These are phyloP conservation scores for Odontomachus brunneus DNA, from an alignment of 1,140 invertebrate species.

Conservation along the genomic window DNA sequence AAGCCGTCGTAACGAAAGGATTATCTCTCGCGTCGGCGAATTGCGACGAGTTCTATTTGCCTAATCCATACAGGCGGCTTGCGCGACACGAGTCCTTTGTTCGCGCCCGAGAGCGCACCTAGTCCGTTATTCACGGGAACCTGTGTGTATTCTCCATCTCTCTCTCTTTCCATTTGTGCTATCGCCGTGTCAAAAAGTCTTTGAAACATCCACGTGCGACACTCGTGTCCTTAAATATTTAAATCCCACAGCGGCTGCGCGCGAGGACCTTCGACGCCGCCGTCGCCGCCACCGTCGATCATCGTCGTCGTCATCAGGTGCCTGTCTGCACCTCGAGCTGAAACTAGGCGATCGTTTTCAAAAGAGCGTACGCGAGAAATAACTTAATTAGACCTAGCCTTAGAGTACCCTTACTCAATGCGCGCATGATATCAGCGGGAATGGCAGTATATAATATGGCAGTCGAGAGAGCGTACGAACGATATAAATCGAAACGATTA, in stretches of 20 bases:
- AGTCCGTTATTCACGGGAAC: background rate
- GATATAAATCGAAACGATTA: no score
- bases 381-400: conserved; percentile 43
- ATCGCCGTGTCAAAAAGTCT: conserved; percentile 17
- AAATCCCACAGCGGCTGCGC: conserved; percentile 13
- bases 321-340: conserved; percentile 1
- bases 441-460: conserved; percentile 48
- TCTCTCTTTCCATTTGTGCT: conserved; percentile 10
- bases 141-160: background rate
- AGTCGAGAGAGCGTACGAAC: conserved; percentile 4
- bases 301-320: no score
- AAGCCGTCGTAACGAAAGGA: conserved; percentile 37
- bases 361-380: conserved; percentile 3
- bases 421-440: conserved; percentile 11
- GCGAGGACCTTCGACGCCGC: background rate
- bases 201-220: conserved; percentile 11
- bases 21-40: conserved; percentile 23
- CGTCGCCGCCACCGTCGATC: no score
- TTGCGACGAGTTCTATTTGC: conserved; percentile 14
- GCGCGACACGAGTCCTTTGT: conserved; percentile 1
- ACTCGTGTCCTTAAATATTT: conserved; percentile 20
- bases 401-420: background rate
- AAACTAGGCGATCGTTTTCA: background rate
- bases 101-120: conserved; percentile 14
- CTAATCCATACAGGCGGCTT: conserved; percentile 4